Conservation (phyloP, 30 jellyfish, hydroid and myxozoan species). For the Aurelia sp. region DNA sequence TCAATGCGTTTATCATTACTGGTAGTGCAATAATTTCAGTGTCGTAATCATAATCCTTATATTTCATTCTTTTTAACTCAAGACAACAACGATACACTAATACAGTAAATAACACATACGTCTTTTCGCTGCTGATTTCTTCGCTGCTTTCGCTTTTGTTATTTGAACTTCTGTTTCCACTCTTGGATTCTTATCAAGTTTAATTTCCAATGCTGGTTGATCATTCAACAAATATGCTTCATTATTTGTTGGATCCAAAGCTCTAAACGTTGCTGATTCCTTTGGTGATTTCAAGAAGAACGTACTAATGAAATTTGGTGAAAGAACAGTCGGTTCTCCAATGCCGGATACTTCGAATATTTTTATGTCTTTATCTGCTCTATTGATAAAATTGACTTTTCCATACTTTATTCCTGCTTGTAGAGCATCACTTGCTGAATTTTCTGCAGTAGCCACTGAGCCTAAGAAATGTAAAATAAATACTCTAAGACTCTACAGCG, state of each 20-base stretch:
- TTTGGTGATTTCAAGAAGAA: slow-evolving; percentile 94
- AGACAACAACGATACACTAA: no score
- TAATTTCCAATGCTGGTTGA: slow-evolving; percentile 63
- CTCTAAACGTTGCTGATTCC: slow-evolving; percentile 88
- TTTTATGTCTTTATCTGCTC: slow-evolving; percentile 88
- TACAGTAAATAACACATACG: slow-evolving; percentile 47
- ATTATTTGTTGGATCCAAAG: slow-evolving; percentile 77
- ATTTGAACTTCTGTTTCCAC: slow-evolving; percentile 90
- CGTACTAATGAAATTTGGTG: slow-evolving; percentile 97
- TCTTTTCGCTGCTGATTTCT: slow-evolving; percentile 47
- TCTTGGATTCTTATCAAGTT: slow-evolving; percentile 79
- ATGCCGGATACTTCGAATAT: slow-evolving; percentile 94
- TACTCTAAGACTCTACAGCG: no score
- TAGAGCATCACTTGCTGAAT: background rate
- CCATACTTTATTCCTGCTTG: slow-evolving; percentile 76
- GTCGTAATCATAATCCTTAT: no score
- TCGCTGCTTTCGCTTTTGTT: slow-evolving; percentile 60
- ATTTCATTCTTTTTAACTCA: no score
- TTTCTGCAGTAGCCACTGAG: background rate
- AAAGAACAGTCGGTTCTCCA: slow-evolving; percentile 96
- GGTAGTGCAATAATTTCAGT: no score
- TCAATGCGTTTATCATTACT: no score
- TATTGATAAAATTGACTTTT: slow-evolving; percentile 90
- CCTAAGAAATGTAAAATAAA: slow-evolving; percentile 16
- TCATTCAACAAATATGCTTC: slow-evolving; percentile 92